Base-by-base conservation (phyloP, 1,140 invertebrate genomes). In the Drosophila repleta region DNA sequence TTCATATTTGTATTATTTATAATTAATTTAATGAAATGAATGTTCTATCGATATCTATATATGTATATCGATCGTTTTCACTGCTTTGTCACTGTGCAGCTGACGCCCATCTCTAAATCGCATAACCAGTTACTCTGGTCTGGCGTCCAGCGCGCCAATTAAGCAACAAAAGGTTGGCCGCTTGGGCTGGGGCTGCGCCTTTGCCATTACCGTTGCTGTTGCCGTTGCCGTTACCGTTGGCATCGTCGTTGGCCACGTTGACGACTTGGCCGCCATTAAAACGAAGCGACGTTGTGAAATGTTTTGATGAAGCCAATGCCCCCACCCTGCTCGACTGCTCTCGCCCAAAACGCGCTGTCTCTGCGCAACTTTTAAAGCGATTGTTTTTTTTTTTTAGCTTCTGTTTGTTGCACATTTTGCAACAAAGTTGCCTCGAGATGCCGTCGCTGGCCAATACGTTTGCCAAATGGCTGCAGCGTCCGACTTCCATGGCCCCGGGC, bases 251-350 rank as follows among this genome's bases (percentile, higher is more conserved):
- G 53, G n/a, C 53, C 37, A 56, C 43, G 39, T 53, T 57, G 58
- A 62, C 53, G 57, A 73, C 62, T 78, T 79, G 74, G 66, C 48
- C 35, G 67, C 82, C 78, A 82, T 87, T 87, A 87, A 85, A 85
- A 79, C 64, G 78, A 70, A 63, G 74, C 79, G 79, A 70, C 77
- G 69, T 74, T 76, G 79, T 74, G 74, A 77, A 85, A 78, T 75
- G 77, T 74, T 80, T 75, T 87, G 82, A 87, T 76, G 82, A 81
- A 80, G 62, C 76, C 76, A 74, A 80, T 67, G 53, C 35, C 56
- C 35, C 10, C 45, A 13, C 11, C 15, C n/a, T 18, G 24, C 49
- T n/a, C 15, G 13, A 18, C n/a, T 43, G 39, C 20, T 11, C 52
- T n/a, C n/a, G n/a, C n/a, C 8, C 18, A 8, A 69, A 61, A 62